Percentiles rank a stretch among this genome's conserved stretches.
phyloP scores from a whole-genome alignment of 2,797 vertebrate genomes.

The Enteromius thamalakanensis region DNA sequence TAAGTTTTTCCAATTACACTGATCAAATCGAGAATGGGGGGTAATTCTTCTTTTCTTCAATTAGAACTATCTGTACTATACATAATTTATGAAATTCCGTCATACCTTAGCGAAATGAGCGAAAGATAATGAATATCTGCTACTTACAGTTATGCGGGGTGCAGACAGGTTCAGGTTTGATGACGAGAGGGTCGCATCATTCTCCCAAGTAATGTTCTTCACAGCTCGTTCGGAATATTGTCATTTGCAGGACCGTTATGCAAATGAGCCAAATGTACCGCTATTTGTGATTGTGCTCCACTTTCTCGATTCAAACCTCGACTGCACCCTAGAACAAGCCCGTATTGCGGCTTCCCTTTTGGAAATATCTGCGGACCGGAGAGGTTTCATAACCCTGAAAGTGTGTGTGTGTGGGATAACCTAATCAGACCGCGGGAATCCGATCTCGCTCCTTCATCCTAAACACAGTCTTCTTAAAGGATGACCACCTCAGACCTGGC shows the following conservation, averaged over 20 bases:
- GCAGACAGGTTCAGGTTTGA: constrained; percentile 22
- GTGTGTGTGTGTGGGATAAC: constrained; percentile 42
- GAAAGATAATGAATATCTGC: constrained; percentile 43
- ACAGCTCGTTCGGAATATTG: neutral
- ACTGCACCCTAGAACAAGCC: neutral
- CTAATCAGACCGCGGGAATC: constrained; percentile 53
- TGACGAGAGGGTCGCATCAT: neutral
- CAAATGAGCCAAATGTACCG: neutral
- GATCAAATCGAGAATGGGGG: constrained; percentile 68
- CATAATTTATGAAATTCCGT: constrained; percentile 65
- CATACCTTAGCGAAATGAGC: constrained; percentile 53
- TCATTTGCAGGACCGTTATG: neutral
- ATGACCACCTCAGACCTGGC: constrained; percentile 54
- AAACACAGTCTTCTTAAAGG: constrained; percentile 34
- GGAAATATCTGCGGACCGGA: constrained; percentile 41
- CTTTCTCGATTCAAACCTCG: neutral
- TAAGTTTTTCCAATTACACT: constrained; percentile 73
- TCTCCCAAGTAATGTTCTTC: constrained; percentile 34
- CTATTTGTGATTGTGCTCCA: neutral
- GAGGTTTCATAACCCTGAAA: constrained; percentile 59
- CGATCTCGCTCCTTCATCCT: constrained; percentile 52
- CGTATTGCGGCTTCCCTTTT: constrained; percentile 36
- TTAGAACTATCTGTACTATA: constrained; percentile 63
- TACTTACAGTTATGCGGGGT: constrained; percentile 28
- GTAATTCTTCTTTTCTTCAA: constrained; percentile 69